phyloP scores from a whole-genome alignment of 2,888 invertebrate genomes.

The Iselma pallidipennis region DNA sequence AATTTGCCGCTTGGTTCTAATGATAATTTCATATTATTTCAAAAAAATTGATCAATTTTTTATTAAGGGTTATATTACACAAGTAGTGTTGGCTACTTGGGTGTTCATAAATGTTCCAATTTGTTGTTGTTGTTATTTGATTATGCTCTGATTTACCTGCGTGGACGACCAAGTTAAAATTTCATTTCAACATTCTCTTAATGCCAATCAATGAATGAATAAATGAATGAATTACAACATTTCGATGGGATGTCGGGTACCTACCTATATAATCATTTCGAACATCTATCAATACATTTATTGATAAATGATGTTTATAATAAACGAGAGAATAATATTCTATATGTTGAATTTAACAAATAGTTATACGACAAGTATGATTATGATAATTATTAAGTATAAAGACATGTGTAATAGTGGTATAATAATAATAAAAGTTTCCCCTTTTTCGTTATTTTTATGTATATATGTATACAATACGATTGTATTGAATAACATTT shows the following conservation, averaged over 20 bases:
- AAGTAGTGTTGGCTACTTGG: conserved; percentile 9
- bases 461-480: neutral
- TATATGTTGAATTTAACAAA: conserved; percentile 26
- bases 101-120: conserved; percentile 9
- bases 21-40: neutral
- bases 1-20: neutral
- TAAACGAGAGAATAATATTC: conserved; percentile 11
- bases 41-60: conserved; percentile 3
- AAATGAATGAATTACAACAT: conserved; percentile 15
- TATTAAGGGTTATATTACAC: conserved; percentile 8
- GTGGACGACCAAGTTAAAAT: neutral
- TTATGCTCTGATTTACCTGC: conserved; percentile 4
- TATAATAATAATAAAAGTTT: neutral
- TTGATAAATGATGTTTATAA: conserved; percentile 20
- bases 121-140: conserved; percentile 1
- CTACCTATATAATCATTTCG: conserved; percentile 29
- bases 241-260: conserved; percentile 15
- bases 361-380: conserved; percentile 24
- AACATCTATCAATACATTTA: conserved; percentile 30
- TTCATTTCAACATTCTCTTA: neutral
- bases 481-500: conserved; percentile 26
- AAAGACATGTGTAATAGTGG: conserved; percentile 22
- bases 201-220: neutral
- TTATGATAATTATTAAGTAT: conserved; percentile 38
- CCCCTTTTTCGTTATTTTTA: neutral